These are phyloP conservation scores for Numenius phaeopus DNA, from an alignment of 2,797 vertebrate genomes.

Conservation along the genomic window DNA sequence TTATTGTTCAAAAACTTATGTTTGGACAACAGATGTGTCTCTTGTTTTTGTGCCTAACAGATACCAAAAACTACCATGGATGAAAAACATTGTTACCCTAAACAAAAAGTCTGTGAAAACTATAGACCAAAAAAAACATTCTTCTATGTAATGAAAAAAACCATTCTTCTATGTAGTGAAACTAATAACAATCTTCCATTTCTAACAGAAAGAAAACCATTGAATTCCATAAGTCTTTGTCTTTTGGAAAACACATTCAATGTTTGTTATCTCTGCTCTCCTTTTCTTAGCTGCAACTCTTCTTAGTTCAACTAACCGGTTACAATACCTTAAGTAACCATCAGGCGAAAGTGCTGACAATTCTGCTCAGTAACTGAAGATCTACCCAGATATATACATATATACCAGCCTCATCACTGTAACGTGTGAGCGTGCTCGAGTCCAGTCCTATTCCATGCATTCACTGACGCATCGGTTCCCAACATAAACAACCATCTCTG, in stretches of 20 bases:
- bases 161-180: background rate
- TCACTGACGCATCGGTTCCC: background rate
- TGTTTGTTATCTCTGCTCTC: background rate
- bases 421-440: background rate
- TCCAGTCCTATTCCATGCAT: background rate
- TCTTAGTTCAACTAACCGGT: background rate
- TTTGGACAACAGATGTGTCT: background rate
- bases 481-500: background rate
- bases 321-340: background rate
- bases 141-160: background rate
- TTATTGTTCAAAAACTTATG: background rate
- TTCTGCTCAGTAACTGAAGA: background rate
- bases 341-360: background rate
- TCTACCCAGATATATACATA: background rate
- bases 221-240: background rate
- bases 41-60: background rate
- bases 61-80: background rate
- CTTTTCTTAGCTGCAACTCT: background rate
- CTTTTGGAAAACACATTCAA: background rate
- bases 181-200: background rate
- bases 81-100: background rate
- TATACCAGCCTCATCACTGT: background rate
- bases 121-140: background rate
- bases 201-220: background rate
- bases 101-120: background rate